Evolutionary conservation across 2,888 invertebrate species (phyloP), one percentile per base, ranked within the genome.

Genomic region (Stratiomys singularior): DNA sequence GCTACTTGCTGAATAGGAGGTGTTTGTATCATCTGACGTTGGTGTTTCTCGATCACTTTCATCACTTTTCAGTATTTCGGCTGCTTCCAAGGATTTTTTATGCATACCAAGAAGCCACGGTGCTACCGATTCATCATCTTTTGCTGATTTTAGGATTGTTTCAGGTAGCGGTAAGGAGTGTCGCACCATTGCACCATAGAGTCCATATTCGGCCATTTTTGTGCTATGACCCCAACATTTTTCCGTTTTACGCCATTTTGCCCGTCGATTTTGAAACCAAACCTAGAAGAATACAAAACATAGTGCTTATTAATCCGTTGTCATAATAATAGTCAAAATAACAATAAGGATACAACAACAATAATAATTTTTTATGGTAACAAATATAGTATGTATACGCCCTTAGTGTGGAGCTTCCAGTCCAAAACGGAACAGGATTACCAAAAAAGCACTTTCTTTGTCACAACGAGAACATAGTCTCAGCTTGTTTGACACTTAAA

Each of bases 211-310:
- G 81, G 99, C 99, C 99, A 99, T 99, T 88, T 99, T 99, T 83
- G 99, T 99, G 87, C 97, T 97, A 84, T 97, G 92, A 71, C 99
- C 99, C 99, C 99, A 99, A 84, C 98, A 98, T 88, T 99, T 99
- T 89, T 99, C 99, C 67, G 99, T 99, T 89, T 99, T 99, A 81
- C 99, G 93, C 99, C 99, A 99, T 87, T 99, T 99, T 84, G 99
- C 99, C 64, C 99, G 91, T 23, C 99, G 92, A 88, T 99, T 99
- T 89, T 87, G 87, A 80, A 87, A 99, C 99, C 99, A 99, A 44
- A 99, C 99, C 99, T 99, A 9, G 28, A 56, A 30, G 25, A 37
- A 74, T 5, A 37, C 37, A 37, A 23, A 74, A 23, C 1, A 47
- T 1, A 9, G 23, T 13, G n/a, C 25, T 64, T 23, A n/a, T n/a